Base-by-base conservation (phyloP, 2,113 vertebrate genomes). In the Nothocercus nigrocapillus region DNA sequence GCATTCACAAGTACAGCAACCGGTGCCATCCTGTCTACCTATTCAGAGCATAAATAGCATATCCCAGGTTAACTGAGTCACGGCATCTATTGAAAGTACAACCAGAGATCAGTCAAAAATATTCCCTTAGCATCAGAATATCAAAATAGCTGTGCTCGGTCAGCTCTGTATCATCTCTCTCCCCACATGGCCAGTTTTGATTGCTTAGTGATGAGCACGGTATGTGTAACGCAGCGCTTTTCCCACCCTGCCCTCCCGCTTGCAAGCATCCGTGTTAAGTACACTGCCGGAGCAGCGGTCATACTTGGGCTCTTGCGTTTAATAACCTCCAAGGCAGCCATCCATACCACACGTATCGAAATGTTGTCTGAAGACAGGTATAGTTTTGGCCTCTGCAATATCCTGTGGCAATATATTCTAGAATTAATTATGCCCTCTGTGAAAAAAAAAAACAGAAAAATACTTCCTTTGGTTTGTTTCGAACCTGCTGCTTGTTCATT, bases 381-480 rank as follows among this genome's bases (percentile, higher is more conserved):
- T 34, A 17, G 38, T 72, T 78, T 8, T 64, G 42, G 59, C 28
- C 38, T 27, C 4, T 51, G 47, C 83, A 88, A 54, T 82, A 92
- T 74, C 47, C 86, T 38, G 25, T 89, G 66, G 74, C 81, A 84
- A 61, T 45, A 30, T 79, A 61, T 68, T 90, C 69, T 32, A 51
- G 1, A 53, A 32, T 38, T 96, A 91, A 96, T 96, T 94, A 84
- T 30, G 77, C 19, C 19, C 7, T 61, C 74, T 58, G 3, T 36
- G 24, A 19, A 54, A 25, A 51, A 54, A 25, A 51, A 47, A 13
- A 36, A 85, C 3, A 27, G 24, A 13, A 54, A 76, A 5, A 20
- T 3, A 38, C 70, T 94, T 90, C 90, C 80, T 94, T 84, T 82
- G 74, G 42, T 85, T 96, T 90, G 19, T 73, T 92, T 92, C 84